A percentile compares a stretch with the other conserved stretches of the same genome.
phyloP scores from a whole-genome alignment of 2,113 vertebrate species.

The Calyptommatus sinebrachiatus region DNA sequence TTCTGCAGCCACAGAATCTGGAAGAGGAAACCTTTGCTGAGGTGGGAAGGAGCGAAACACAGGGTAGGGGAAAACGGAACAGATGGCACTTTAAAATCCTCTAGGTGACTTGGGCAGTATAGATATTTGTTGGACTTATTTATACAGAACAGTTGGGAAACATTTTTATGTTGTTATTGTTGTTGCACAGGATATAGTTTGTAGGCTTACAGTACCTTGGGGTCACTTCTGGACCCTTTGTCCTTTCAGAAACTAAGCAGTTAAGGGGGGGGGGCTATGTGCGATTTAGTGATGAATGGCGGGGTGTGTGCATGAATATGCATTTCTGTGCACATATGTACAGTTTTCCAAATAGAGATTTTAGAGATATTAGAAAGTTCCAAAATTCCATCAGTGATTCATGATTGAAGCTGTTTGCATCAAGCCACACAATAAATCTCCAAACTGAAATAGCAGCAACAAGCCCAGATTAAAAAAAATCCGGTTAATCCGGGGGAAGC shows the following conservation, averaged over 20 bases:
- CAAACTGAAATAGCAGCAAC: too few species aligned
- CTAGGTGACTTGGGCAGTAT: conserved; percentile 28
- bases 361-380: too few species aligned
- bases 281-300: neutral
- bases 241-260: neutral
- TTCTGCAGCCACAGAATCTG: conserved; percentile 49
- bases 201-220: neutral
- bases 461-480: too few species aligned
- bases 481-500: too few species aligned
- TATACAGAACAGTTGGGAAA: conserved; percentile 22
- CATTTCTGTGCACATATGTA: too few species aligned
- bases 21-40: conserved; percentile 21
- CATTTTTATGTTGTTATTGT: conserved; percentile 11
- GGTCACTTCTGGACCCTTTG: neutral
- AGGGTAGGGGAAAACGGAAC: neutral
- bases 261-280: neutral
- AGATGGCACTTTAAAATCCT: conserved; percentile 45
- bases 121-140: conserved; percentile 17
- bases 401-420: too few species aligned
- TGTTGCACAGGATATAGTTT: conserved; percentile 16
- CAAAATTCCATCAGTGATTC: too few species aligned
- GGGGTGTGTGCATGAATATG: too few species aligned
- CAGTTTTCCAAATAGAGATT: too few species aligned
- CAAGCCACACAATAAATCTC: too few species aligned
- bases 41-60: conserved; percentile 12